phyloP scores from a whole-genome alignment of 2,797 vertebrate species.

The Hyperoplus immaculatus region DNA sequence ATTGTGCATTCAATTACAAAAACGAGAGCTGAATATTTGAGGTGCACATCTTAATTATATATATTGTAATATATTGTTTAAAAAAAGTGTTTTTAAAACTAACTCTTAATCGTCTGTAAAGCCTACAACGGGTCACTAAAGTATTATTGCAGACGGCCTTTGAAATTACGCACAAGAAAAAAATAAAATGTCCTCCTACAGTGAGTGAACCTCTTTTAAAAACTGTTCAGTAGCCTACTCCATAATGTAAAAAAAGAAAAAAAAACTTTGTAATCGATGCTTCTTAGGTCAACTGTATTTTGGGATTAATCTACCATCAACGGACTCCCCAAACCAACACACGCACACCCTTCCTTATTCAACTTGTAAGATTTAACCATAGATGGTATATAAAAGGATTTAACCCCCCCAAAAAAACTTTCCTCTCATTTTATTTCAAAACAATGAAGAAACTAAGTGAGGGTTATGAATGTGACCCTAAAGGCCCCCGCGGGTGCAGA shows the following conservation, averaged over 20 bases:
- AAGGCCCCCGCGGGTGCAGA: conserved; percentile 44
- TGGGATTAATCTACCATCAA: conserved; percentile 34
- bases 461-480: conserved; percentile 43
- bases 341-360: conserved; percentile 25
- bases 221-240: not conserved
- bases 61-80: not conserved
- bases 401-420: not conserved
- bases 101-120: not conserved
- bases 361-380: not conserved
- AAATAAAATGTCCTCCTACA: not conserved
- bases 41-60: not conserved
- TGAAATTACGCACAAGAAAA: conserved; percentile 23
- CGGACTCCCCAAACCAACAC: conserved; percentile 26
- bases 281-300: conserved; percentile 34
- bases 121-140: not conserved
- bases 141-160: not conserved
- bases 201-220: not conserved
- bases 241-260: too few species aligned
- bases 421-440: not conserved
- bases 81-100: not conserved
- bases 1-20: conserved; percentile 3
- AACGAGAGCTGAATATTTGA: not conserved
- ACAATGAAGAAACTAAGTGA: not conserved
- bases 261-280: too few species aligned
- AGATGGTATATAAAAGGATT: too few species aligned